Evolutionary conservation across 2,888 invertebrate genomes (phyloP), one percentile per base, ranked within the genome.

Genomic region (Amphipyra tragopoginis): DNA sequence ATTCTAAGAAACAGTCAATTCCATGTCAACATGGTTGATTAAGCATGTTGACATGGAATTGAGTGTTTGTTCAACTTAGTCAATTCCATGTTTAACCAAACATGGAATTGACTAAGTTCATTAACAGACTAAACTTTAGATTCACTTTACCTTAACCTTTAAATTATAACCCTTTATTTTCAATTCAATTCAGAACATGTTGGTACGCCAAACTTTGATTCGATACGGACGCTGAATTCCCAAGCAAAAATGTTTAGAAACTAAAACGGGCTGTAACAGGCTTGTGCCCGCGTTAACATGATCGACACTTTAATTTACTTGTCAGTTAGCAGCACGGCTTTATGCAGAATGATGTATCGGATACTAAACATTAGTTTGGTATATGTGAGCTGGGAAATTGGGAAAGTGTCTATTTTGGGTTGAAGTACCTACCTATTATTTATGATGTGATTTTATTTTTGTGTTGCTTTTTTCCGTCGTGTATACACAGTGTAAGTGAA

Each of bases 291-390:
- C 69, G 44, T 76, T 55, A 64, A 64, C 63, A 72, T 77, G 81
- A 81, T 77, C 77, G 81, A 77, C 81, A 80, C 64, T 79, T 81
- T 81, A 81, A 81, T 81, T 79, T 77, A 76, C 67, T 69, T 74
- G 78, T 79, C 81, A 80, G 74, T 64, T 62, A 42, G 57, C 61
- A 48, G 65, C 53, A 42, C 54, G 53, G 66, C 71, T 70, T 64
- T 71, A 65, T 68, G 60, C 63, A 76, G 53, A 64, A 63, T 77
- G 72, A 73, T 71, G 55, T 65, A 75, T 75, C 45, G 75, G 57
- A 57, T 72, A 55, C 48, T 67, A 68, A 72, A 65, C 57, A 52
- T 45, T 72, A 60, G 56, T 72, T 57, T 67, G 21, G 43, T 39
- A 49, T 45, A 50, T 47, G 43, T 51, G 43, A 40, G 56, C 45